Evolutionary conservation across 2,113 vertebrate genomes (phyloP), one percentile per base, ranked within the genome.

Genomic region (Uria lomvia): DNA sequence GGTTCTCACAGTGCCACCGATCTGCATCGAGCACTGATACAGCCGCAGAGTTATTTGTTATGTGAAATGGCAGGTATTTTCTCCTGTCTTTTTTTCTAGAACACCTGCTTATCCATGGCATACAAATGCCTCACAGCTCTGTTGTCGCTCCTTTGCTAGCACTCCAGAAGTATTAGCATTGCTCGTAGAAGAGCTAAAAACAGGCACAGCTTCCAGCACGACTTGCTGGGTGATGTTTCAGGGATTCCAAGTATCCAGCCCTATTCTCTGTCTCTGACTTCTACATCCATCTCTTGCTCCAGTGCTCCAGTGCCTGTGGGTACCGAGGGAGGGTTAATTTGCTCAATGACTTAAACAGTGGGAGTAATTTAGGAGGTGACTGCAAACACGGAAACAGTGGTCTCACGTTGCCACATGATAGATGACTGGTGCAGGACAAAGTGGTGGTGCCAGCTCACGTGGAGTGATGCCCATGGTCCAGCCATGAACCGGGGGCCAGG

Each of bases 11-110:
- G 30, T 66, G 40, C 15, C 1, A 2, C 26, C 6, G 21, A 11
- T 17, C 32, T 68, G 55, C 36, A 40, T 6, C 0, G 0, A 67
- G 42, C 17, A 40, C 15, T 40, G 60, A 50, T 24, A 68, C 2
- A 50, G 36, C 32, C 62, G 40, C 36, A 56, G 47, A 52, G 11
- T n/a, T 65, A 47, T 26, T 34, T 45, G 24, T 50, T 70, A 38
- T 11, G 16, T 32, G 16, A 79, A 86, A 76, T 47, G 3, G 47
- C 23, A 60, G 4, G 17, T 45, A 12, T 84, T 77, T 66, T 53
- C 32, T 53, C 18, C 19, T 58, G 15, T 73, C 9, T 77, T 76
- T 60, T 60, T 43, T 4, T 30, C 5, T 52, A 75, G 47, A 38
- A 50, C 38, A 42, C 32, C 12, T 38, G 17, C 49, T 91, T 24